These are phyloP conservation scores for Choristoneura fumiferana DNA, from an alignment of 1,140 invertebrate genomes.

Conservation along the genomic window DNA sequence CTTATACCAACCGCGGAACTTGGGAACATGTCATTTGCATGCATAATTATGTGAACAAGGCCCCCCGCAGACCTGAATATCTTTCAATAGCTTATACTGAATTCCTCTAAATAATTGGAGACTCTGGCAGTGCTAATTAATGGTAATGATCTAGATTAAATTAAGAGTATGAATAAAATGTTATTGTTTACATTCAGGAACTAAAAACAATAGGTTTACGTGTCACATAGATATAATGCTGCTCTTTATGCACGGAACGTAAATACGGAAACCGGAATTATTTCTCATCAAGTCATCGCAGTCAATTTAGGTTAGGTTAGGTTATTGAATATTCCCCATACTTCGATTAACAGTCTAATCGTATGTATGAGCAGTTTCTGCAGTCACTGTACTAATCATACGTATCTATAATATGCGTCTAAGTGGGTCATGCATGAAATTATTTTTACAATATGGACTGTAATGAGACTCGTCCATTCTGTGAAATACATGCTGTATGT, in stretches of 20 bases:
- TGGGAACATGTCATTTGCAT: constrained; percentile 42
- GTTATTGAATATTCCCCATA: no score
- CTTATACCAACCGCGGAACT: constrained; percentile 19
- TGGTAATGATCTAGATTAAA: constrained; percentile 27
- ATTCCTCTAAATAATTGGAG: constrained; percentile 26
- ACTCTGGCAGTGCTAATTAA: constrained; percentile 22
- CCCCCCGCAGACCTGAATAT: constrained; percentile 30
- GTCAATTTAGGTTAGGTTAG: background rate
- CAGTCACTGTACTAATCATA: no score
- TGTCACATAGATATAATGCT: constrained; percentile 2
- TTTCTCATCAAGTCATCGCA: background rate
- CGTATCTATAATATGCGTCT: no score
- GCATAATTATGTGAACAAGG: constrained; percentile 42
- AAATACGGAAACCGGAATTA: background rate
- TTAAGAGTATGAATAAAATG: constrained; percentile 22
- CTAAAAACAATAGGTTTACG: constrained; percentile 22
- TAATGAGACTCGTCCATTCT: no score
- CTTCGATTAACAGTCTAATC: no score
- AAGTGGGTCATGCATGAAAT: no score
- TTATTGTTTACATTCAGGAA: constrained; percentile 25
- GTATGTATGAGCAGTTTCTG: no score
- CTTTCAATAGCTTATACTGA: constrained; percentile 21
- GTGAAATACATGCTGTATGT: no score
- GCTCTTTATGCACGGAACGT: background rate
- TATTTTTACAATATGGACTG: no score